Base-by-base conservation (phyloP, 2,113 vertebrate genomes). In the Corapipo altera region DNA sequence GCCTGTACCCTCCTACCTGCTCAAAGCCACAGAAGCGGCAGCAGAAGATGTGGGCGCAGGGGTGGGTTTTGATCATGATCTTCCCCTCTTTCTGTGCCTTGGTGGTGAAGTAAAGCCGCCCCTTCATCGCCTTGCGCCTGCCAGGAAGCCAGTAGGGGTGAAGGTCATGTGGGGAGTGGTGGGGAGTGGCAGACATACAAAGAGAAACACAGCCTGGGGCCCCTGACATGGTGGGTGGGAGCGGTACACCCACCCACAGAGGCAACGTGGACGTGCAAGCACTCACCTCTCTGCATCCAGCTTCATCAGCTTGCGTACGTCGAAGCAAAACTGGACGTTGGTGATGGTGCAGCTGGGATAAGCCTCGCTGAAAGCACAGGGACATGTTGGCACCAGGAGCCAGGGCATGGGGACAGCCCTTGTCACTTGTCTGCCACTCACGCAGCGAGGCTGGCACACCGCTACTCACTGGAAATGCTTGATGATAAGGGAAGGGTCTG, bases 61-160 rank as follows among this genome's bases (percentile, higher is more conserved):
- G 99, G 79, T 99, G 99, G 12, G 97, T 98, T 98, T 98, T 99
- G 96, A 99, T 99, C 98, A 99, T 98, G 96, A 99, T 98, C 95
- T 98, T 99, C 41, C 99, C 99, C 3, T 98, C 98, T 81, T 99
- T 99, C 96, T 99, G 99, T 5, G 99, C 97, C 95, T 98, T 99
- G 73, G 98, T 98, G 15, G 99, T 98, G 75, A 99, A 99, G 95
- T 99, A 99, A 93, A 99, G 97, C 44, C 99, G 95, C 19, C 99
- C 99, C 83, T 99, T 99, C 99, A 99, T 99, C 3, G 99, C 99
- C 55, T 99, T 99, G 81, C 99, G 99, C 86, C 99, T 99, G 97
- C 46, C 78, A 2, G 19, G 76, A 66, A 33, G 82, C 23, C 52
- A 0, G 9, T 0, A 58, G 30, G 52, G 8, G 52, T 0, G 3